Evolutionary conservation across 2,113 vertebrate species (phyloP).

Genomic region (Brienomyrus longianalis): DNA sequence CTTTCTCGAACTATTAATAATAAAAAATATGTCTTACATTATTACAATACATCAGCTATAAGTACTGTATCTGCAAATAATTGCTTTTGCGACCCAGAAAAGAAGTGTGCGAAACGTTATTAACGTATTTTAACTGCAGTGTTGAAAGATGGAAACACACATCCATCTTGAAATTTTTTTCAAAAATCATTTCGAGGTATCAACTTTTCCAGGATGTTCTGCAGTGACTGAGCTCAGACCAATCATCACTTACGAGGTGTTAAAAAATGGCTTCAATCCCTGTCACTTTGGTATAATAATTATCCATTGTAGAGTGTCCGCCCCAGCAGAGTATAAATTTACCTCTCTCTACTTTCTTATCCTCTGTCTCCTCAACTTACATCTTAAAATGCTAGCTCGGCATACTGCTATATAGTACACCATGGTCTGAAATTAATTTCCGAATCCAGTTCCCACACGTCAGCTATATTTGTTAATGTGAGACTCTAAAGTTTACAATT

Average conservation of each 20-base stretch:
- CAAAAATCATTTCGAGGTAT: not conserved
- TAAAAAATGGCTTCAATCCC: not conserved
- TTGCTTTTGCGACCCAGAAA: conserved; percentile 28
- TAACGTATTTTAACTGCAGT: conserved; percentile 35
- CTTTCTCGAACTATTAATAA: conserved; percentile 17
- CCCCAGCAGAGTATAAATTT: not conserved
- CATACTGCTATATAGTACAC: conserved; percentile 39
- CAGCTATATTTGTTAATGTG: conserved; percentile 46
- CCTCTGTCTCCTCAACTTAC: not conserved
- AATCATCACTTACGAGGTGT: not conserved
- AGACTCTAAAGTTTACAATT: conserved; percentile 48
- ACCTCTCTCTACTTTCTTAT: not conserved
- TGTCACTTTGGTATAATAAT: conserved; percentile 1
- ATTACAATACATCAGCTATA: conserved; percentile 30
- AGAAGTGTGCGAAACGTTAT: conserved; percentile 20
- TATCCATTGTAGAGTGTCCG: not conserved
- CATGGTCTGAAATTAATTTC: conserved; percentile 41
- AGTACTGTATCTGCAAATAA: conserved; percentile 31
- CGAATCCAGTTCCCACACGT: conserved; percentile 38
- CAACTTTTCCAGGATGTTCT: not conserved
- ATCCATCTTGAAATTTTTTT: conserved; percentile 6
- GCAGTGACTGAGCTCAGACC: not conserved
- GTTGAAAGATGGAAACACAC: conserved; percentile 23
- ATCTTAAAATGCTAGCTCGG: not conserved
- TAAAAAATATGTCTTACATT: conserved; percentile 32